These are phyloP conservation scores for Aphis gossypii DNA, from an alignment of 1,140 invertebrate genomes.

Conservation along the genomic window DNA sequence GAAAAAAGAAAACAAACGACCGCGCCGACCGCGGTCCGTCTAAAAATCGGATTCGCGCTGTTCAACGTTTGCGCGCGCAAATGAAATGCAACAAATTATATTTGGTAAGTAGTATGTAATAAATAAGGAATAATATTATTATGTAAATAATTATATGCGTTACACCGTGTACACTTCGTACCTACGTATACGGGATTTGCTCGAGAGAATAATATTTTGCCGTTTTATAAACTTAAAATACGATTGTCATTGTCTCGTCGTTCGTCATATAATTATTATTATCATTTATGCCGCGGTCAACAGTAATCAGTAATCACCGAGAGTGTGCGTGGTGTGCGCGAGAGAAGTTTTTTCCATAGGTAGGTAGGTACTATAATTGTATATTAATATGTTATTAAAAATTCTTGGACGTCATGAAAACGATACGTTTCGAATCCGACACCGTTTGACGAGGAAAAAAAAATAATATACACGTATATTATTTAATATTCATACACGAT, in stretches of 20 bases:
- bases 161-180: no score
- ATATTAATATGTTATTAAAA: not conserved
- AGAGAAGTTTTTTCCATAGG: not conserved
- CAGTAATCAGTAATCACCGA: not conserved
- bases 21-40: not conserved
- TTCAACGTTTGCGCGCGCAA: not conserved
- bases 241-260: not conserved
- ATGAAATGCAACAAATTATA: conserved; percentile 44
- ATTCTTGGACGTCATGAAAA: not conserved
- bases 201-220: no score
- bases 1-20: not conserved
- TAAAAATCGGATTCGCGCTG: not conserved
- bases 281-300: not conserved
- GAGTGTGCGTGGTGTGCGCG: not conserved
- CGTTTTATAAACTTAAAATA: no score
- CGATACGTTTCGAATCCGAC: no score
- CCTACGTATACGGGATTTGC: no score
- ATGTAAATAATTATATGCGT: not conserved
- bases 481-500: not conserved
- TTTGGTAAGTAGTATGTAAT: not conserved
- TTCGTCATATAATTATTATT: not conserved
- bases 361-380: not conserved
- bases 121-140: not conserved
- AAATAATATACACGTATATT: no score
- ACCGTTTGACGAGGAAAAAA: no score